Base-by-base conservation (phyloP, 2,797 vertebrate species). In the Poliocrania exsul region DNA sequence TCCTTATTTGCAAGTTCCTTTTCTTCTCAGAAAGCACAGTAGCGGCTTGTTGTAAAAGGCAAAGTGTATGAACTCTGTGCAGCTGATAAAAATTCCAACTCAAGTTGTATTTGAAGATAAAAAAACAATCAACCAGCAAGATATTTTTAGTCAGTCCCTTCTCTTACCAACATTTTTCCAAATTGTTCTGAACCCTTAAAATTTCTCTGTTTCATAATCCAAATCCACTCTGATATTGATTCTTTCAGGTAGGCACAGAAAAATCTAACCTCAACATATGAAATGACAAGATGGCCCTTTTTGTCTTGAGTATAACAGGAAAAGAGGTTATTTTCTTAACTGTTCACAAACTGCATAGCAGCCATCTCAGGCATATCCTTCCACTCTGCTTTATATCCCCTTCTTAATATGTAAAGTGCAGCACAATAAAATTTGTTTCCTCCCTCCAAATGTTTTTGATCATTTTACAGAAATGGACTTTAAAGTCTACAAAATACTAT, bases 1-100 rank as follows among this genome's bases (percentile, higher is more conserved):
- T 66, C 62, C 60, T 91, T 81, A 72, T 69, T 92, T 87, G 80
- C 51, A 82, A 89, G 57, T 31, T 69, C 71, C 80, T 78, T 86
- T 87, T 86, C 65, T 83, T 91, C 70, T 88, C 90, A 75, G 58
- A 93, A 93, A 88, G 58, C 37, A 91, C 90, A 92, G 83, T 75
- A 90, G 65, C 38, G 75, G 54, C n/a, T 74, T 95, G 51, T 85
- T 87, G 37, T 47, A 90, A 86, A 74, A 33, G 46, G 42, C 47
- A 42, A 58, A 83, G 54, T n/a, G 25, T 56, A 75, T 42, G 70
- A 90, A 94, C 54, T 81, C 62, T 46, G 35, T 37, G 13, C 50
- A 74, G 62, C 26, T 74, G 54, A 78, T 69, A 90, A 93, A 87
- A 94, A 91, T 86, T 86, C 57, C 75, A 79, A 54, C 28, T 90